Evolutionary conservation across 2,888 invertebrate species (phyloP), one percentile per base, ranked within the genome.

Genomic region (Agonopterix arenella): DNA sequence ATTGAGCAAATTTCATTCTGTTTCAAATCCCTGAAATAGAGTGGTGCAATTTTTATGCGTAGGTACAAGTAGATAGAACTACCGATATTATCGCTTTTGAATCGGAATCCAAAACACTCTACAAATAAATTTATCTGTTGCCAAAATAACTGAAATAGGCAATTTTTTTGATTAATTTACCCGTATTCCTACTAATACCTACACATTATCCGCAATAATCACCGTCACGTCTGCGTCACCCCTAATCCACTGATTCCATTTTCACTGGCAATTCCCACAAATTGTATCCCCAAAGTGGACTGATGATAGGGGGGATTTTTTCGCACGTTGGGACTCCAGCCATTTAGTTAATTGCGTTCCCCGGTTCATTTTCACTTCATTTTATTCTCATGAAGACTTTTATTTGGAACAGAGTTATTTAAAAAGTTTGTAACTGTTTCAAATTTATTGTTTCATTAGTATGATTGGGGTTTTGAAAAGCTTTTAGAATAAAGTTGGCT

Each of bases 321-420:
- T 60, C 58, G 62, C 60, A 57, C 60, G 60, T 63, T 61, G 56
- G 60, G 60, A 60, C 62, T 58, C 64, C 57, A 59, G 64, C 67
- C 64, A 67, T 70, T 72, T 66, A 60, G 61, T 64, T 73, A 72
- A 73, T 73, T 70, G 69, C 68, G 41, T 11, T 28, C 36, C 28
- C 13, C 46, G 66, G 64, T 70, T 66, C 64, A 68, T 71, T 71
- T 61, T 64, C 66, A 66, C 62, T 70, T 66, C 60, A 68, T 68
- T 71, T 66, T 68, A 62, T 68, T 65, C 59, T 51, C 51, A 66
- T 67, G 41, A 47, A 38, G 48, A 11, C 5, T 44, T 37, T 47
- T 46, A 44, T 49, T 50, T 50, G 46, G 11, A 44, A 46, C 13
- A n/a, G 36, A 11, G 18, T 9, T 28, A 28, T 28, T 28, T 28